These are phyloP conservation scores for Molossus molossus DNA, from an alignment of 2,797 vertebrate genomes.

Conservation along the genomic window DNA sequence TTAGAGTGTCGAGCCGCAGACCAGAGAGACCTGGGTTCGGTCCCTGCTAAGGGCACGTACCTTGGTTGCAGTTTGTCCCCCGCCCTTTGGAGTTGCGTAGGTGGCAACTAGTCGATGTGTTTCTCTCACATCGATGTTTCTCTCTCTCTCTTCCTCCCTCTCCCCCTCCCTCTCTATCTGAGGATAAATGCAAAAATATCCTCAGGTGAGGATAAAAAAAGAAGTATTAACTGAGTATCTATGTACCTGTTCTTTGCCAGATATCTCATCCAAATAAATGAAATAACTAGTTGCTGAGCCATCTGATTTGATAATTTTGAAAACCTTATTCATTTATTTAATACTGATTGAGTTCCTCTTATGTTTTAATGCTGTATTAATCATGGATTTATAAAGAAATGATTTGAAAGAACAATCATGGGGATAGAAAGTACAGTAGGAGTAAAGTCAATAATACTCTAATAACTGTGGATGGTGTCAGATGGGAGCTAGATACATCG, in stretches of 20 bases:
- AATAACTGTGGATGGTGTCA: neutral
- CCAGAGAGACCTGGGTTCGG: too few relatives aligned
- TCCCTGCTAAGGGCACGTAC: too few relatives aligned
- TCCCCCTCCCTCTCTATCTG: too few relatives aligned
- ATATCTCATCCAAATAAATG: neutral
- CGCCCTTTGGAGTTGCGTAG: too few relatives aligned
- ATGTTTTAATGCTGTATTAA: neutral
- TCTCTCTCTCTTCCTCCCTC: too few relatives aligned
- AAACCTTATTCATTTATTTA: slow-evolving; percentile 10
- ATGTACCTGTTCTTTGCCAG: neutral
- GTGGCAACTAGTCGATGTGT: too few relatives aligned
- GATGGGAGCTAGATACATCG: neutral
- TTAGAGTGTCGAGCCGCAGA: too few relatives aligned
- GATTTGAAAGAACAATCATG: neutral
- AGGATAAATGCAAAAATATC: too few relatives aligned
- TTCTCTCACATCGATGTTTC: too few relatives aligned
- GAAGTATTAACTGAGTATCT: neutral
- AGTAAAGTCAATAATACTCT: neutral
- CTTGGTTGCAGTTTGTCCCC: too few relatives aligned
- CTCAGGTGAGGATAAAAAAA: neutral
- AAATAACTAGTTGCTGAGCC: neutral
- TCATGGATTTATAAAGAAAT: slow-evolving; percentile 6
- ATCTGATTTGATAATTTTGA: neutral
- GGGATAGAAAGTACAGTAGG: neutral
- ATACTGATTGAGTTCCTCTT: neutral